Percentiles rank a stretch among this genome's conserved stretches.
These are phyloP conservation scores for Protosalanx chinensis DNA, from an alignment of 2,797 vertebrate species.

Conservation along the genomic window DNA sequence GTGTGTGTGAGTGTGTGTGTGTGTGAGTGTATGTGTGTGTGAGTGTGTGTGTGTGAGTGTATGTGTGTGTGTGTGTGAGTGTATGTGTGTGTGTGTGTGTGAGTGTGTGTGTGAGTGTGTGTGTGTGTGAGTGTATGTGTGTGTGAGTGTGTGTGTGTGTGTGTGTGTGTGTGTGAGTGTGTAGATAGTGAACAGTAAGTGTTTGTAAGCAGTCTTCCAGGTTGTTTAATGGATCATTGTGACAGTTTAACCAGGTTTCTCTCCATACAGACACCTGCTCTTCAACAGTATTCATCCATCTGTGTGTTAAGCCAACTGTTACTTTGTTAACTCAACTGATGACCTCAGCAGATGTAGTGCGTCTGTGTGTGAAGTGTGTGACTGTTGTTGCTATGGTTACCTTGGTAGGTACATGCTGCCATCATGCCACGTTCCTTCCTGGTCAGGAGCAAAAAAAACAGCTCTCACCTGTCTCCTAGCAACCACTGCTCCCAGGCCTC, in stretches of 20 bases:
- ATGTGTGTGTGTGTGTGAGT: no score
- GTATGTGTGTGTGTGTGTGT: no score
- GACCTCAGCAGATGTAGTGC: no score
- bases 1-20: constrained; percentile 16
- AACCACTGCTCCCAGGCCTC: not conserved
- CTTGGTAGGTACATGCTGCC: constrained; percentile 10
- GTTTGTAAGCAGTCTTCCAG: not conserved
- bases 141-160: no score
- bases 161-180: no score
- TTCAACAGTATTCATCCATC: no score
- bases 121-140: not conserved
- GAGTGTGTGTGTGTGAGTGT: not conserved
- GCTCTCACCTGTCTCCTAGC: constrained; percentile 26
- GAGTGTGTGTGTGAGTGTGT: not conserved
- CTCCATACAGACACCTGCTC: no score
- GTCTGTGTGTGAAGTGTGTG: not conserved
- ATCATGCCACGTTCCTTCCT: constrained; percentile 76
- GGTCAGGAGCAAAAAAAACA: constrained; percentile 65
- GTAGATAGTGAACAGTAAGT: not conserved
- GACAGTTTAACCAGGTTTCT: not conserved
- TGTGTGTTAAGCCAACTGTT: no score
- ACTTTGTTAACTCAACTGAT: no score
- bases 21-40: constrained; percentile 1
- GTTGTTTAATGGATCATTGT: not conserved
- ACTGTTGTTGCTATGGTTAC: constrained; percentile 30